Base-by-base conservation (phyloP, 2,888 invertebrate species). In the Callosobruchus maculatus region DNA sequence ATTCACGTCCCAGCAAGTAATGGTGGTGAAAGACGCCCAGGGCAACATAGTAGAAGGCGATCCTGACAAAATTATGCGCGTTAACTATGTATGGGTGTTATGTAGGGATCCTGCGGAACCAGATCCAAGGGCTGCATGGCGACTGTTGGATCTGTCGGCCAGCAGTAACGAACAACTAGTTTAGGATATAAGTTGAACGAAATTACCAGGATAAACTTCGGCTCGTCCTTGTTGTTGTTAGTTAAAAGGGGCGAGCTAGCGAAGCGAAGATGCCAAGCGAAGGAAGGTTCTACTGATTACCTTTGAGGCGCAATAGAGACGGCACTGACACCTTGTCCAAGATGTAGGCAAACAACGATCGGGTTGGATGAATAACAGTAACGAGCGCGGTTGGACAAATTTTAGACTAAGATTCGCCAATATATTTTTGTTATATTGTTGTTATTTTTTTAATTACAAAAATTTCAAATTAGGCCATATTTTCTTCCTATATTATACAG, bases 51-150 rank as follows among this genome's bases (percentile, higher is more conserved):
- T 99, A 0, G 98, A 99, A 86, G 99, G 99, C 4, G 95, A 97
- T 88, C 95, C 97, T 0, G 94, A 98, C 71, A 98, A 97, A 88
- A 95, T 99, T 20, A 93, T 98, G 92, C 89, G 97, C 72, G 95
- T 98, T 0, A 94, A 95, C 83, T 97, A 99, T 85, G 97, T 98
- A 66, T 99, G 99, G 99, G 99, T 98, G 1, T 89, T 99, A 81
- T 99, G 99, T 86, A 89, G 99, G 75, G 99, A 99, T 87, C 95
- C 95, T 22, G 92, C 93, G 78, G 98, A 99, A 87, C 86, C 98
- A 69, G 96, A 99, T 89, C 95, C 99, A 0, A 93, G 93, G 82
- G 95, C 98, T 0, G 99, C 99, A 0, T 99, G 99, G 99, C 91
- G 97, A 84, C 88, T 99, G 68, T 90, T 99, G 74, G 99, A 99